Evolutionary conservation across 1,140 invertebrate genomes (phyloP), one percentile per base, ranked within the genome.

Genomic region (Capitella teleta): DNA sequence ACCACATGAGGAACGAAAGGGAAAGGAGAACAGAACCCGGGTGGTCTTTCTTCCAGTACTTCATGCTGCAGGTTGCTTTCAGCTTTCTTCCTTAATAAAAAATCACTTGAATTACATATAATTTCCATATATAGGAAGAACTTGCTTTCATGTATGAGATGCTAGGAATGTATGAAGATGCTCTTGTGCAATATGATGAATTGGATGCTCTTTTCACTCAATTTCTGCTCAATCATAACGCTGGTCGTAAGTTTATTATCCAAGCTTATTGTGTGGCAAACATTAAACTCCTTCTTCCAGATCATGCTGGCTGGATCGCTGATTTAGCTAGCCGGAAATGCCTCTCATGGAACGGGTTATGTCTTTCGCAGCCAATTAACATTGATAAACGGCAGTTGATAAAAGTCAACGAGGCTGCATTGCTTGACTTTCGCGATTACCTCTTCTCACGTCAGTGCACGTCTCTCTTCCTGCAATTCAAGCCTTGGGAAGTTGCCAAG

Each of bases 121-220:
- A n/a, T n/a, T n/a, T n/a, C n/a, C n/a, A n/a, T n/a, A n/a, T 78
- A 25, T 77, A 95, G 82, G 92, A 96, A 75, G 87, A 96, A 77
- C 76, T 97, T 57, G 92, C 90, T 44, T 87, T 94, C 76, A 86
- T 91, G 51, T 79, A 94, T 57, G 86, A 94, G 78, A 92, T 93
- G 82, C 72, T 98, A 52, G 88, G 87, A 50, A 74, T 97, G 42
- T 74, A 86, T 68, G 90, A 94, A 60, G 92, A 97, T 75, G 88
- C 92, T 23, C 73, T 98, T 51, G 84, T 96, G 41, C 92, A 96
- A 63, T 97, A 96, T 74, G 92, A 98, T 75, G 92, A 96, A 76
- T 74, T 96, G 57, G 92, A 96, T 77, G 92, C 92, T 47, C 78
- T 96, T 43, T 96, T 97, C 71, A 91, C 91, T 10, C 91, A 96